Base-by-base conservation (phyloP, 2,797 vertebrate species). In the Alca torda region DNA sequence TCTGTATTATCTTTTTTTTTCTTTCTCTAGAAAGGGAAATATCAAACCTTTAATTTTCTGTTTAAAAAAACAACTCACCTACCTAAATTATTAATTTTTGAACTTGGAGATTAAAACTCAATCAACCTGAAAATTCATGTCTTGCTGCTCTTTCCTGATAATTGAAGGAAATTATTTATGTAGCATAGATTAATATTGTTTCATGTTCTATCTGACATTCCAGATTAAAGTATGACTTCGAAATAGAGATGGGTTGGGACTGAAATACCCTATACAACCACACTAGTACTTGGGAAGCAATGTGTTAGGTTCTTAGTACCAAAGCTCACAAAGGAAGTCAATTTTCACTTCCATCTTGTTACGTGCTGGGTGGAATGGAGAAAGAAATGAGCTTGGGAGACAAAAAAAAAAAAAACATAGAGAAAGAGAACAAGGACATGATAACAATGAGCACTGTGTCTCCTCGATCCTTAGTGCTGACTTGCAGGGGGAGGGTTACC, bases 61-160 rank as follows among this genome's bases (percentile, higher is more conserved):
- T 95, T 84, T 35, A 28, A 84, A 65, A 93, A 93, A 73, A 19
- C 14, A 84, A 82, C 64, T 87, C 50, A 96, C 95, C 93, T 90
- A 95, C 96, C 98, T 99, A 98, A 98, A 99, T 99, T 98, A 99
- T 99, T 99, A 98, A 99, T 99, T 97, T 98, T 97, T 98, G 97
- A 98, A 98, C 97, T 98, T 97, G 96, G 92, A 98, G 97, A 99
- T 98, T 98, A 99, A 98, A 99, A 99, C 98, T 98, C 98, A 99
- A 99, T 99, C 98, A 98, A 98, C 98, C 98, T 98, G 98, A 99
- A 99, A 99, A 99, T 98, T 97, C 98, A 96, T 97, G 98, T 98
- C 98, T 98, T 98, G 97, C 98, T 98, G 98, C 97, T 98, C 97
- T 98, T 98, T 98, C 97, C 97, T 98, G 98, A 98, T 98, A 98